Evolutionary conservation across 2,797 vertebrate genomes (phyloP).

Genomic region (Enteromius thamalakanensis): DNA sequence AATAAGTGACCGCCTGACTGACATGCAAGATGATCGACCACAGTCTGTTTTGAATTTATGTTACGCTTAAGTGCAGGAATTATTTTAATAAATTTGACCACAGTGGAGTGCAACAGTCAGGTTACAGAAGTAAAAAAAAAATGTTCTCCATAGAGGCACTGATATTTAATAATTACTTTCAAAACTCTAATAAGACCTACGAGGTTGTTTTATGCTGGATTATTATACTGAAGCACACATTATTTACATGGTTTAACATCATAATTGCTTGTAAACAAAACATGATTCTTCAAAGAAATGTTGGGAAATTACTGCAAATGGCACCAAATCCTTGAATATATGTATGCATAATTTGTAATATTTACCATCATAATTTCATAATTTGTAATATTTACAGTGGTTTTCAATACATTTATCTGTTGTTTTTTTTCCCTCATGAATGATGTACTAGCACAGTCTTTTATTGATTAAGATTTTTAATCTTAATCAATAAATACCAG

Average conservation of each 20-base stretch:
- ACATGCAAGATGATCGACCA: slow-evolving; percentile 15
- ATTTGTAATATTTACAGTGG: too few species aligned
- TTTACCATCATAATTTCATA: too few species aligned
- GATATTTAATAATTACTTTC: background rate
- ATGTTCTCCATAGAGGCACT: background rate
- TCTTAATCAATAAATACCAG: too few species aligned
- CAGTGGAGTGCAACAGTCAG: background rate
- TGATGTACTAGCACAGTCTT: too few species aligned
- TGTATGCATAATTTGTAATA: too few species aligned
- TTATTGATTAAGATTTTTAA: too few species aligned
- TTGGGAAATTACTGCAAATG: background rate
- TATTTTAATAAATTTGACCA: background rate
- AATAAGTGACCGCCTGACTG: slow-evolving; percentile 17
- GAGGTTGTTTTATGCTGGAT: background rate
- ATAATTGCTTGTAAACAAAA: background rate
- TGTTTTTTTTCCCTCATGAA: too few species aligned
- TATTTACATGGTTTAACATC: background rate
- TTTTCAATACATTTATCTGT: too few species aligned
- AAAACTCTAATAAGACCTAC: background rate
- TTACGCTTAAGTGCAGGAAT: background rate
- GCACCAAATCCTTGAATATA: too few species aligned
- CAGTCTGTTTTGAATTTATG: background rate
- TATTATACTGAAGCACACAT: background rate
- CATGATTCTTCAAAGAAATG: background rate
- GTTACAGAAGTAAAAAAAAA: background rate